Conservation (phyloP, 2,113 vertebrate species). For the Phyllostomus hastatus region DNA sequence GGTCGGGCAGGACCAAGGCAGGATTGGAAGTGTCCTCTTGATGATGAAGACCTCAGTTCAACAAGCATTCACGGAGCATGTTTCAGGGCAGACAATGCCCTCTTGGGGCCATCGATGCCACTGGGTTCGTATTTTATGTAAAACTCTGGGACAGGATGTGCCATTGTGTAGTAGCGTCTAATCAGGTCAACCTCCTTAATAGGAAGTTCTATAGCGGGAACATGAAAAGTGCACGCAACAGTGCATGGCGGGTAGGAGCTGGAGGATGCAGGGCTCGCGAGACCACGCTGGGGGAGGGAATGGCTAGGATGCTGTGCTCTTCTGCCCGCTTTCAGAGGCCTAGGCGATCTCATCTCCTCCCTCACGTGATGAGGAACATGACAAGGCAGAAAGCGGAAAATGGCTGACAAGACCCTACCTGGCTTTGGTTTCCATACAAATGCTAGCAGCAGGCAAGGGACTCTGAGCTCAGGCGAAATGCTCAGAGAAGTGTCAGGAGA, state of each 20-base stretch:
- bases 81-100: background rate
- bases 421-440: background rate
- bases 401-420: background rate
- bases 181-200: background rate
- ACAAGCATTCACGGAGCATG: background rate
- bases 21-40: background rate
- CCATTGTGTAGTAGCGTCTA: background rate
- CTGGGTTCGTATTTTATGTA: background rate
- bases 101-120: background rate
- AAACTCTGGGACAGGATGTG: background rate
- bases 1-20: background rate
- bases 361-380: background rate
- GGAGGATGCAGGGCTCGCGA: background rate
- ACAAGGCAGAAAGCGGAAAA: background rate
- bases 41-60: background rate
- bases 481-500: background rate
- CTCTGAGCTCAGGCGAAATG: background rate
- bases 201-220: background rate
- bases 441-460: background rate
- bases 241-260: too few species aligned
- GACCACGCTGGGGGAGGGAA: background rate
- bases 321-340: background rate
- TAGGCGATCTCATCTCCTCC: background rate
- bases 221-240: background rate
- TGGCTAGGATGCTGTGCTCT: background rate